Evolutionary conservation across 35 echinoderm and acorn worm genomes (phyloP).

Genomic region (Amphiura filiformis): DNA sequence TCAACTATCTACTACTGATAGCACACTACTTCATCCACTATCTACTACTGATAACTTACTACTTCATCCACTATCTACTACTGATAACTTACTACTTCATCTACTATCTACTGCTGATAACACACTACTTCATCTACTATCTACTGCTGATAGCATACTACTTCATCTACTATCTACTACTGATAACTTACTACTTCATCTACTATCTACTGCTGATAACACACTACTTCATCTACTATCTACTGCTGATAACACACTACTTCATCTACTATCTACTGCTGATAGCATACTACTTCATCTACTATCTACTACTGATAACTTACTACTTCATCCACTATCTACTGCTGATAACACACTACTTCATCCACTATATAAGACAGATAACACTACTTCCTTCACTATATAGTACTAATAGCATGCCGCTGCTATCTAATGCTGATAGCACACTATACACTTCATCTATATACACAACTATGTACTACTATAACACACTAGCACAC

Average conservation of each 20-base stretch:
- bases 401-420: too few relatives aligned
- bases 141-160: not conserved
- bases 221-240: not conserved
- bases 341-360: not conserved
- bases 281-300: not conserved
- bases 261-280: constrained; percentile 8
- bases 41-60: not conserved
- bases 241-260: too few relatives aligned
- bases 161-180: not conserved
- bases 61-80: not conserved
- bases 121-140: not conserved
- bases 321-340: not conserved
- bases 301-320: too few relatives aligned
- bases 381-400: too few relatives aligned
- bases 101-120: too few relatives aligned
- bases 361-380: not conserved
- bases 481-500: too few relatives aligned
- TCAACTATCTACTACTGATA: constrained; percentile 1
- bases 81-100: not conserved
- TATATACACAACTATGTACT: too few relatives aligned
- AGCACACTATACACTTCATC: not conserved
- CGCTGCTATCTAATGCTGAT: not conserved
- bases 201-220: constrained; percentile 1
- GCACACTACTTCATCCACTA: too few relatives aligned
- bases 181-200: not conserved